These are phyloP conservation scores for Picathartes gymnocephalus DNA, from an alignment of 2,113 vertebrate genomes.

Conservation along the genomic window DNA sequence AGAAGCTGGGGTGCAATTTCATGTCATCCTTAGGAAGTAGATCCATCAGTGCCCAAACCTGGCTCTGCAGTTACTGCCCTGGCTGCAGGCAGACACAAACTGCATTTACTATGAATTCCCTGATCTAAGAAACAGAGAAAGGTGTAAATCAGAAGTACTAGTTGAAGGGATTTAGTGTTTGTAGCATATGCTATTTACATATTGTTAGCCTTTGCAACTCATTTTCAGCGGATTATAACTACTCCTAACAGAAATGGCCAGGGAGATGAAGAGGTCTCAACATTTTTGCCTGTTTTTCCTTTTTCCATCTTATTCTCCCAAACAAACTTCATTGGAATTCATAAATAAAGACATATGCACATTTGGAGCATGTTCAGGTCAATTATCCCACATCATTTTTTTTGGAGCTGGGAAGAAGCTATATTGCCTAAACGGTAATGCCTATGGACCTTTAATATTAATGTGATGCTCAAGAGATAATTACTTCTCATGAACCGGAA, in stretches of 20 bases:
- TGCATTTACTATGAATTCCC: not conserved
- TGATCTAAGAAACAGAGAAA: slow-evolving; percentile 3
- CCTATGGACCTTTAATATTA: slow-evolving; percentile 63
- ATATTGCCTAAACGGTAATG: slow-evolving; percentile 36
- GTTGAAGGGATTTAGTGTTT: not conserved
- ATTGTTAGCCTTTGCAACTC: slow-evolving; percentile 26
- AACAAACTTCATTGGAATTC: slow-evolving; percentile 43
- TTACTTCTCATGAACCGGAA: slow-evolving; percentile 59
- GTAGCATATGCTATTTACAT: not conserved
- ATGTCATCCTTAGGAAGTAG: not conserved
- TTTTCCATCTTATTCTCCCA: slow-evolving; percentile 8
- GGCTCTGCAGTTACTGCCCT: not conserved
- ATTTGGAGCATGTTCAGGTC: slow-evolving; percentile 51
- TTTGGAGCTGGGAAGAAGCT: slow-evolving; percentile 44
- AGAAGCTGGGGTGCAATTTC: not conserved
- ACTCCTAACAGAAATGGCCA: not conserved
- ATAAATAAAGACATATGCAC: slow-evolving; percentile 62
- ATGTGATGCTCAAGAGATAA: slow-evolving; percentile 58
- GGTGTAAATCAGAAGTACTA: not conserved
- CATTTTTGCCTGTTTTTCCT: slow-evolving; percentile 23
- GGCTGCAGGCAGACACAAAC: not conserved
- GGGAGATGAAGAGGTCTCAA: not conserved
- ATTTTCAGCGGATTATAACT: slow-evolving; percentile 16
- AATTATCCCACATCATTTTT: slow-evolving; percentile 41
- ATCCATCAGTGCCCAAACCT: not conserved